Conservation (phyloP, 2,888 invertebrate genomes). For the Anthrax anthrax region DNA sequence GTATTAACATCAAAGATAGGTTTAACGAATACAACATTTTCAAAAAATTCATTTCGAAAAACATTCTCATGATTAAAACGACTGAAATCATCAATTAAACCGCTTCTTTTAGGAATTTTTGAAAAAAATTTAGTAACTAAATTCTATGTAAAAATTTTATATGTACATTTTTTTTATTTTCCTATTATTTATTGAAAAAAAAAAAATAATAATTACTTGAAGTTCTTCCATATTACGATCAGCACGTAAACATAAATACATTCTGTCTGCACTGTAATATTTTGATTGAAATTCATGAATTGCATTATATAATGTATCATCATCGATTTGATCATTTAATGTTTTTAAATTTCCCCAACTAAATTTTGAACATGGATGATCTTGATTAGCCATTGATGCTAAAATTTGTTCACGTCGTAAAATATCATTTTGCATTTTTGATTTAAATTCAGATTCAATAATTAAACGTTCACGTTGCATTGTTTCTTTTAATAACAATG, state of each 20-base stretch:
- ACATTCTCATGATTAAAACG: constrained; percentile 18
- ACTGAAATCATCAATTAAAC: constrained; percentile 46
- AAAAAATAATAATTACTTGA: constrained; percentile 4
- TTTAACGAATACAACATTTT: constrained; percentile 44
- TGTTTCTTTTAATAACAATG: constrained; percentile 61
- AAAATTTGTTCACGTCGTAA: constrained; percentile 58
- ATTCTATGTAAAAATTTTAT: constrained; percentile 1
- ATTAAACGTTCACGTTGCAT: constrained; percentile 69
- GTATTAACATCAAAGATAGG: constrained; percentile 52
- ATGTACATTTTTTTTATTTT: background rate
- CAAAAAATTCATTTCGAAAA: constrained; percentile 11
- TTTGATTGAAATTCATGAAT: constrained; percentile 54
- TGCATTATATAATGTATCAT: constrained; percentile 47
- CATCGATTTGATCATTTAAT: constrained; percentile 45
- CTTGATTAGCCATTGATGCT: constrained; percentile 44
- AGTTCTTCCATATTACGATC: constrained; percentile 9
- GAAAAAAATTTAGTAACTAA: constrained; percentile 40
- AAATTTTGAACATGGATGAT: constrained; percentile 55
- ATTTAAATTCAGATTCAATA: constrained; percentile 72
- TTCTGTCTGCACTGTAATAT: constrained; percentile 68
- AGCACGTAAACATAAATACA: constrained; percentile 66
- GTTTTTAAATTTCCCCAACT: constrained; percentile 67
- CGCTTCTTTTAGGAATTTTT: constrained; percentile 46
- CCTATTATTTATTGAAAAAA: too few species aligned
- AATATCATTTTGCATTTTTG: constrained; percentile 53